Conservation (phyloP, 2,888 invertebrate genomes). For the Tipula confusa region DNA sequence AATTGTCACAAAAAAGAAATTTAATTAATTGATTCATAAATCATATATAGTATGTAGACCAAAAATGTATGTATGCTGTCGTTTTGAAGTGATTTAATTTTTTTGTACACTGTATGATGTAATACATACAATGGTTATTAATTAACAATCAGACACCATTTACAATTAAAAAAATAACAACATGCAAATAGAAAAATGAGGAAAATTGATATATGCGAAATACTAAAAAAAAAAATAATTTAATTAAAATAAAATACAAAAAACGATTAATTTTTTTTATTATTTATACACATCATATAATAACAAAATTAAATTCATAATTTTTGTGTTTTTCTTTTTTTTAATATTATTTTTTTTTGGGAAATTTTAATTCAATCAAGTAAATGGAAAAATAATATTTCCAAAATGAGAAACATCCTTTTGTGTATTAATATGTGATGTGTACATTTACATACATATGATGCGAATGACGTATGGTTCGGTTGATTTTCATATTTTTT, state of each 20-base stretch:
- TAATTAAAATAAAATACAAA: constrained; percentile 12
- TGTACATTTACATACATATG: background rate
- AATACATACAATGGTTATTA: background rate
- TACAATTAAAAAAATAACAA: too few relatives aligned
- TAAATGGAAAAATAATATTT: background rate
- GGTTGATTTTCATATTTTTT: background rate
- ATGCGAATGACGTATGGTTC: background rate
- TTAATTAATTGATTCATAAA: constrained; percentile 25
- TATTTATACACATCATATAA: background rate
- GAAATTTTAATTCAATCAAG: background rate
- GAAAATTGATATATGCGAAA: background rate
- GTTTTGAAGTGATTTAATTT: background rate
- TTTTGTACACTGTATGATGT: background rate
- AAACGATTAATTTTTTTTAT: constrained; percentile 14
- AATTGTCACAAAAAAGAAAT: background rate
- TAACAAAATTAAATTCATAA: background rate
- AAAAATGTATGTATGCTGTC: background rate
- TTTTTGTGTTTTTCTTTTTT: background rate
- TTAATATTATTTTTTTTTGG: background rate
- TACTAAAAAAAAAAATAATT: background rate
- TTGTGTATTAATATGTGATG: background rate
- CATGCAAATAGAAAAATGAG: background rate
- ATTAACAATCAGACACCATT: constrained; percentile 25
- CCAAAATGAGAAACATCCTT: background rate
- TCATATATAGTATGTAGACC: too few relatives aligned